Evolutionary conservation across 2,797 vertebrate species (phyloP), one percentile per base, ranked within the genome.

Genomic region (Oophaga sylvatica): DNA sequence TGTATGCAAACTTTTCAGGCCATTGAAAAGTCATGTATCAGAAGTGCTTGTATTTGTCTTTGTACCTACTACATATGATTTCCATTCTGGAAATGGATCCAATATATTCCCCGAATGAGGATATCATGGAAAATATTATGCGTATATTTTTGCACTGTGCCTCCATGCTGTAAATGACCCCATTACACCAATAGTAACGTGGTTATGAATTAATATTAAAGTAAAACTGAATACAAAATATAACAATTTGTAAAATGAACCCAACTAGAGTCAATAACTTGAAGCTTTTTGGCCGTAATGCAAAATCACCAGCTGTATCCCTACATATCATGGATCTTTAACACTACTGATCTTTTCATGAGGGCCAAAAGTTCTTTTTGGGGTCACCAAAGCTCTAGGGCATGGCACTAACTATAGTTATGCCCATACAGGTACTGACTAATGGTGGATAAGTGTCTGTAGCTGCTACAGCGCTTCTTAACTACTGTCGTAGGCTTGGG

Each of bases 91-190:
- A 29, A 17, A 26, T 13, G 12, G 22, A 78, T 16, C 7, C 73
- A 76, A 13, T 53, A 19, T 13, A 2, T 10, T 48, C 10, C 20
- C 45, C 35, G 7, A 41, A 19, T 9, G 31, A 20, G 48, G 19
- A 75, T 56, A 26, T 20, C 8, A 76, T 2, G 26, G 56, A 1
- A n/a, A 78, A 45, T 16, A 78, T 11, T 5, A 57, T 12, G 12
- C n/a, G 53, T 35, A 62, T 12, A 62, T 80, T 35, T 80, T 62
- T 80, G 26, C 76, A 78, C 76, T 78, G 53, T 57, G 59, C 76
- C 76, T 78, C 59, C 26, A 78, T 17, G 56, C 56, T 57, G n/a
- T 78, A 78, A 57, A 78, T 29, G 53, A 79, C 77, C 77, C 56
- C 60, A 56, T 41, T 63, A 85, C 48, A 67, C 26, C 17, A 57